phyloP scores from a whole-genome alignment of 2,797 vertebrate species.

The Leptoclinus maculatus region DNA sequence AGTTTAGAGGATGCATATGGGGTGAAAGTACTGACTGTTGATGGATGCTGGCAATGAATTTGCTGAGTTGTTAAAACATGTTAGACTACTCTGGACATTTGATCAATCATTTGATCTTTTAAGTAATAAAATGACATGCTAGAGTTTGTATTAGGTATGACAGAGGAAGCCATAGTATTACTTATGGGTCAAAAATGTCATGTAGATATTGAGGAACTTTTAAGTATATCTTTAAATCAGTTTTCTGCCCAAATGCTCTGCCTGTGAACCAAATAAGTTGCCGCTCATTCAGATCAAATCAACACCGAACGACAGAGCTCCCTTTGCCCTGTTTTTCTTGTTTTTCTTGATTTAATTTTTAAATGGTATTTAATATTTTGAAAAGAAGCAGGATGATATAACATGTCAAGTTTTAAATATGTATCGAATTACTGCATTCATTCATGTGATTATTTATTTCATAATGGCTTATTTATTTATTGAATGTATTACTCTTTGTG shows the following conservation, averaged over 20 bases:
- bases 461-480: neutral
- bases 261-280: too few relatives aligned
- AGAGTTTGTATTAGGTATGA: constrained; percentile 2
- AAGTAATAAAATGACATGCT: constrained; percentile 18
- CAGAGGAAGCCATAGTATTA: constrained; percentile 3
- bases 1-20: constrained; percentile 34
- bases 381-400: constrained; percentile 1
- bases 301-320: too few relatives aligned
- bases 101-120: constrained; percentile 36
- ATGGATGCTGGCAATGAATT: constrained; percentile 43
- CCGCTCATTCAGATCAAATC: too few relatives aligned
- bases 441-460: neutral
- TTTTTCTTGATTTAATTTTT: neutral
- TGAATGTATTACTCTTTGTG: too few relatives aligned
- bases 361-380: neutral
- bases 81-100: constrained; percentile 24
- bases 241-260: neutral
- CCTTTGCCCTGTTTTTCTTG: neutral
- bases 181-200: neutral
- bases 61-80: constrained; percentile 55
- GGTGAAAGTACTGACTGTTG: constrained; percentile 23
- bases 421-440: neutral
- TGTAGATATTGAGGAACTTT: neutral
- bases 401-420: neutral
- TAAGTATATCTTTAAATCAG: neutral